Evolutionary conservation across 2,888 invertebrate genomes (phyloP), one percentile per base, ranked within the genome.

Genomic region (Yponomeuta malinellus): DNA sequence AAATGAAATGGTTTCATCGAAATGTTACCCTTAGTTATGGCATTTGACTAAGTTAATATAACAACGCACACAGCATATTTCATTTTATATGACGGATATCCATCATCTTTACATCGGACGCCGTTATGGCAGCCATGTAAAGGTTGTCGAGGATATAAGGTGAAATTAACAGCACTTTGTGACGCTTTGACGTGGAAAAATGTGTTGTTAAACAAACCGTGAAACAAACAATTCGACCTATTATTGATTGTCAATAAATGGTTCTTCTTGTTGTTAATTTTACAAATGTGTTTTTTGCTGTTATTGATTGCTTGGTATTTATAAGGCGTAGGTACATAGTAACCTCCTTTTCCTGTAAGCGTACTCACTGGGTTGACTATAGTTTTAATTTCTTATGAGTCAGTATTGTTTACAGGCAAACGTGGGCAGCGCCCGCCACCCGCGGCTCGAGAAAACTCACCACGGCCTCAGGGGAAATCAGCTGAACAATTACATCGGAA

Each of bases 401-500:
- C 73, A 76, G 78, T 80, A 81, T 84, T 86, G 81, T 83, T 82
- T 79, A 80, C 82, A 76, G 78, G 78, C 76, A 73, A 73, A 72
- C 78, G 74, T 77, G 77, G 77, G 63, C 63, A 48, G 15, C 33
- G n/a, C 84, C 81, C 76, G 75, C 75, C 77, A 79, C 77, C 77
- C 77, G 77, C 76, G 76, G 73, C 81, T 77, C 75, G 76, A 77
- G 82, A 82, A 85, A 85, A 84, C 83, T 83, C 80, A 80, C 78
- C 63, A 68, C 76, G 74, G 74, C 80, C 91, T 81, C 89, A 65
- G 73, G 91, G 91, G 91, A 91, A 91, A 91, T 91, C 90, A 90
- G 77, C 84, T 81, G 85, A 84, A 89, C 91, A 91, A 91, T 91
- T 89, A 90, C 89, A 88, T 85, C 85, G 82, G 84, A 82, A 88